A percentile compares a stretch with the other conserved stretches of the same genome.
Evolutionary conservation across 2,113 vertebrate species (phyloP).

Genomic region (Epinephelus cyanopodus): DNA sequence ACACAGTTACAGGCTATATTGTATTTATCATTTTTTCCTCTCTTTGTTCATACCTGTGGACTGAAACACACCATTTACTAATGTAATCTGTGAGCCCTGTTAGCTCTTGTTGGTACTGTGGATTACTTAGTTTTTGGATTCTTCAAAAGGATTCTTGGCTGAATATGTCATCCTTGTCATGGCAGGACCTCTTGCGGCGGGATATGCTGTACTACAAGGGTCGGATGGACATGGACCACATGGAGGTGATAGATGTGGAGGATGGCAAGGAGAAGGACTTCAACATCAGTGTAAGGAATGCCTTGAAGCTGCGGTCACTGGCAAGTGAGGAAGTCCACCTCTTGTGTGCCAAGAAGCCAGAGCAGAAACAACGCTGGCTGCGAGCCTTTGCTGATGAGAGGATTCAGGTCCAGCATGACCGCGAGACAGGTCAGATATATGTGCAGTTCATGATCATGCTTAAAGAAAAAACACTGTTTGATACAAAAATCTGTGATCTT

Average conservation of each 20-base stretch:
- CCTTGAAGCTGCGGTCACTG: slow-evolving; percentile 87
- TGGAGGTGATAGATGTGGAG: slow-evolving; percentile 92
- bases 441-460: background rate
- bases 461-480: background rate
- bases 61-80: background rate
- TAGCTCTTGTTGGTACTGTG: background rate
- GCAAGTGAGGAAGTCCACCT: slow-evolving; percentile 87
- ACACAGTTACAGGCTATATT: background rate
- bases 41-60: background rate
- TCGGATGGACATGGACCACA: slow-evolving; percentile 90
- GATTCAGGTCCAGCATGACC: slow-evolving; percentile 92
- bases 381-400: slow-evolving; percentile 92
- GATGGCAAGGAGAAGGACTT: slow-evolving; percentile 95
- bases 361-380: slow-evolving; percentile 95
- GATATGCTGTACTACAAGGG: slow-evolving; percentile 97
- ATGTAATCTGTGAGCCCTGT: background rate
- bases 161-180: background rate
- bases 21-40: background rate
- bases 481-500: background rate
- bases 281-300: slow-evolving; percentile 92
- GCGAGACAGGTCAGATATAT: slow-evolving; percentile 88
- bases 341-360: slow-evolving; percentile 93
- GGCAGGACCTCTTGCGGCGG: slow-evolving; percentile 92
- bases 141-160: background rate
- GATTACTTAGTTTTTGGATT: background rate